Conservation (phyloP, 2,797 vertebrate species). For the Coluber constrictor region DNA sequence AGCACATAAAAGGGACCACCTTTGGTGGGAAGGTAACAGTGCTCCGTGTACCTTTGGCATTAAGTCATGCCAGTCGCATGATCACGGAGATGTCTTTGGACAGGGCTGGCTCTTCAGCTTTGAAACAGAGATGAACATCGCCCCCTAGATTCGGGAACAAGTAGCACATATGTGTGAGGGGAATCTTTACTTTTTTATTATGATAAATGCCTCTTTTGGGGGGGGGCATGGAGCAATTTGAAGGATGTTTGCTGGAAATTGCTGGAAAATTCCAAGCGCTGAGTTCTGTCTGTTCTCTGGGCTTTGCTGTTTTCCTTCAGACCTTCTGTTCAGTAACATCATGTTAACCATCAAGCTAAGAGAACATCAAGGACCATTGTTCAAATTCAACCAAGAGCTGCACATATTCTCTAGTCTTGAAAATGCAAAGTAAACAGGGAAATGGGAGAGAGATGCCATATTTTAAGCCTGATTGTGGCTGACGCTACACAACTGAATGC, state of each 20-base stretch:
- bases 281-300: background rate
- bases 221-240: constrained; percentile 60
- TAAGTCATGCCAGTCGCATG: too few relatives aligned
- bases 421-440: background rate
- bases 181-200: constrained; percentile 20
- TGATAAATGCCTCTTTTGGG: constrained; percentile 53
- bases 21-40: too few relatives aligned
- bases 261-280: constrained; percentile 6
- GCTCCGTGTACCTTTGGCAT: too few relatives aligned
- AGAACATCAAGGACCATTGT: constrained; percentile 55
- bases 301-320: background rate
- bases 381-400: background rate
- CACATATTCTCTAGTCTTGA: background rate
- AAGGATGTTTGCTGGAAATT: constrained; percentile 53
- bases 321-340: background rate
- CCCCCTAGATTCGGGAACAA: too few relatives aligned
- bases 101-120: too few relatives aligned
- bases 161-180: too few relatives aligned
- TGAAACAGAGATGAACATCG: too few relatives aligned
- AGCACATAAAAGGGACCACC: too few relatives aligned
- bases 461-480: constrained; percentile 31
- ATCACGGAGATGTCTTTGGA: too few relatives aligned
- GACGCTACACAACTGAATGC: constrained; percentile 25
- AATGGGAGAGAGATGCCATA: background rate
- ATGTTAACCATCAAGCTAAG: constrained; percentile 37